Percentiles rank a stretch among this genome's conserved stretches.
These are phyloP conservation scores for Alloscopus bannaensis DNA, from an alignment of 2,888 invertebrate species.

Conservation along the genomic window DNA sequence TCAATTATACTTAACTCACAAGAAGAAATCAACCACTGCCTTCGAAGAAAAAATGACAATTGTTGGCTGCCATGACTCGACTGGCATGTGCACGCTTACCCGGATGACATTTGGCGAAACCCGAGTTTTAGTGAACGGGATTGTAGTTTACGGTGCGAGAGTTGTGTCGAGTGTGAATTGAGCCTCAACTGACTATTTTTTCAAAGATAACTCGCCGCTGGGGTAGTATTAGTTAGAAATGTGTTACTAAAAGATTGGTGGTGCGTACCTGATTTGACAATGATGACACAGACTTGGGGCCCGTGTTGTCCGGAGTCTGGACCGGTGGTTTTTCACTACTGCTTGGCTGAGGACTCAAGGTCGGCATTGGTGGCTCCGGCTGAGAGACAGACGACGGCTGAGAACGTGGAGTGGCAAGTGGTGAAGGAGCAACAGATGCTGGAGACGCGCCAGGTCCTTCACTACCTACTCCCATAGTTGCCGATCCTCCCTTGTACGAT, in stretches of 20 bases:
- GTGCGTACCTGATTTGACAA: slow-evolving; percentile 75
- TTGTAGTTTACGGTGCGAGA: no score
- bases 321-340: slow-evolving; percentile 75
- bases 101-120: no score
- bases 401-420: slow-evolving; percentile 83
- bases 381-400: slow-evolving; percentile 78
- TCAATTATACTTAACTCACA: no score
- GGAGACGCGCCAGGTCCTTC: slow-evolving; percentile 79
- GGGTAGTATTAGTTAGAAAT: no score
- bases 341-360: slow-evolving; percentile 75
- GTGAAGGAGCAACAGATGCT: slow-evolving; percentile 83
- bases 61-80: no score
- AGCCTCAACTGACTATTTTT: no score
- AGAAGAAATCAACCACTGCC: no score
- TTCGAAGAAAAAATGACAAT: no score
- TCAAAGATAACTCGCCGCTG: no score
- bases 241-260: not conserved
- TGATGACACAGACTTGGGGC: slow-evolving; percentile 76
- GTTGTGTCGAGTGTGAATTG: no score
- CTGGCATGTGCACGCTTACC: no score
- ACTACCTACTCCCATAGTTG: slow-evolving; percentile 61
- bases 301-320: slow-evolving; percentile 75
- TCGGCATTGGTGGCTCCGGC: slow-evolving; percentile 70
- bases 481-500: slow-evolving; percentile 77
- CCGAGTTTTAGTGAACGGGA: no score